Percentiles rank a stretch among this genome's conserved stretches.
Conservation (phyloP, 2,888 invertebrate species). For the Clostera curtula region DNA sequence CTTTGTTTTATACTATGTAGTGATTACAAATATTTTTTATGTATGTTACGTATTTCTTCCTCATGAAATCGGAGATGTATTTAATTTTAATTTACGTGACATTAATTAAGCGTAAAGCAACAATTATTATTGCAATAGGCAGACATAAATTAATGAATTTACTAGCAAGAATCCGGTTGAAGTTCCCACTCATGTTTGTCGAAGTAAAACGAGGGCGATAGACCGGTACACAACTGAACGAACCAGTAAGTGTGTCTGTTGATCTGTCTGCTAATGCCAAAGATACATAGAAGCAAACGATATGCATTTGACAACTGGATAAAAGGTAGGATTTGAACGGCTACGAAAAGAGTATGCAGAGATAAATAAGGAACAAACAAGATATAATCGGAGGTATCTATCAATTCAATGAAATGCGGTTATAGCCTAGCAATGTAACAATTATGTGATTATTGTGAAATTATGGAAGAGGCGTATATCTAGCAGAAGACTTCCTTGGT, state of each 20-base stretch:
- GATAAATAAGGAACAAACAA: too few relatives aligned
- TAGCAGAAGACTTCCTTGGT: too few relatives aligned
- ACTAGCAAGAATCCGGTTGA: conserved; percentile 40
- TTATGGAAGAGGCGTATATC: too few relatives aligned
- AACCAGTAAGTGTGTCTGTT: conserved; percentile 16
- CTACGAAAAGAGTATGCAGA: background rate
- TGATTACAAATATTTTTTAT: too few relatives aligned
- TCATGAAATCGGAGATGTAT: too few relatives aligned
- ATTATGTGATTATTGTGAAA: too few relatives aligned
- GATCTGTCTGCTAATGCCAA: conserved; percentile 14
- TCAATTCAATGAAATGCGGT: too few relatives aligned
- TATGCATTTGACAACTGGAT: background rate
- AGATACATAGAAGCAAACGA: conserved; percentile 12
- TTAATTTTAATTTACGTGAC: too few relatives aligned
- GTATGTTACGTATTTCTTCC: too few relatives aligned
- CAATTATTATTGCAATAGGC: conserved; percentile 8
- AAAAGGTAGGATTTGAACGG: background rate
- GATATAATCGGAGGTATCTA: too few relatives aligned
- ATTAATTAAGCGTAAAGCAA: conserved; percentile 8
- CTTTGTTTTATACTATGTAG: too few relatives aligned
- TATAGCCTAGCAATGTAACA: too few relatives aligned
- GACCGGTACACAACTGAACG: conserved; percentile 39
- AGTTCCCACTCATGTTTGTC: conserved; percentile 35
- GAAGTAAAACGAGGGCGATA: conserved; percentile 39
- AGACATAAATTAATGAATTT: conserved; percentile 25